phyloP scores from a whole-genome alignment of 2,797 vertebrate genomes.

The Aeoliscus strigatus region DNA sequence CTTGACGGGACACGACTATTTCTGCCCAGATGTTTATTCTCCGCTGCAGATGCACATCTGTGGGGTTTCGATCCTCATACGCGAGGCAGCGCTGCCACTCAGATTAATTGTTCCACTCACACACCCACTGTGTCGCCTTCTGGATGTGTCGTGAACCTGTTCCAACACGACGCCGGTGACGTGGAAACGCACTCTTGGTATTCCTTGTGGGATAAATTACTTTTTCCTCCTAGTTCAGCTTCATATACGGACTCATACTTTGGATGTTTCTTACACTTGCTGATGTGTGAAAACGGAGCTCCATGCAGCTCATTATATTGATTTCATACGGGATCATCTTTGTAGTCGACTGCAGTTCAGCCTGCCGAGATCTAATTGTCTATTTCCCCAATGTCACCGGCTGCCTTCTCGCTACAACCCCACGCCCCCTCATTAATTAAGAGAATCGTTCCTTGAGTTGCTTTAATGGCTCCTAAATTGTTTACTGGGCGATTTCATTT shows the following conservation, averaged over 20 bases:
- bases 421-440: slow-evolving; percentile 65
- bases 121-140: slow-evolving; percentile 27
- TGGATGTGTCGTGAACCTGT: slow-evolving; percentile 6
- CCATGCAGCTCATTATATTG: slow-evolving; percentile 36
- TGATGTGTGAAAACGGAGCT: slow-evolving; percentile 16
- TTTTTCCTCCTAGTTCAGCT: background rate
- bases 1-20: too few species aligned
- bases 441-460: slow-evolving; percentile 61
- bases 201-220: background rate
- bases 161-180: slow-evolving; percentile 22
- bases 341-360: slow-evolving; percentile 19
- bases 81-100: too few species aligned
- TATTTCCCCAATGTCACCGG: slow-evolving; percentile 41
- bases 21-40: too few species aligned
- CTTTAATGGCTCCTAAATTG: slow-evolving; percentile 71
- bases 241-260: background rate
- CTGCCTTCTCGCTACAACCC: slow-evolving; percentile 29
- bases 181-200: slow-evolving; percentile 11
- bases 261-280: slow-evolving; percentile 1
- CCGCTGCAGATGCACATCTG: too few species aligned
- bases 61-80: too few species aligned
- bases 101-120: slow-evolving; percentile 34
- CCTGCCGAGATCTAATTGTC: slow-evolving; percentile 52
- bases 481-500: slow-evolving; percentile 72
- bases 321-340: slow-evolving; percentile 46